Base-by-base conservation (phyloP, 2,797 vertebrate species). In the Apodemus agrarius region DNA sequence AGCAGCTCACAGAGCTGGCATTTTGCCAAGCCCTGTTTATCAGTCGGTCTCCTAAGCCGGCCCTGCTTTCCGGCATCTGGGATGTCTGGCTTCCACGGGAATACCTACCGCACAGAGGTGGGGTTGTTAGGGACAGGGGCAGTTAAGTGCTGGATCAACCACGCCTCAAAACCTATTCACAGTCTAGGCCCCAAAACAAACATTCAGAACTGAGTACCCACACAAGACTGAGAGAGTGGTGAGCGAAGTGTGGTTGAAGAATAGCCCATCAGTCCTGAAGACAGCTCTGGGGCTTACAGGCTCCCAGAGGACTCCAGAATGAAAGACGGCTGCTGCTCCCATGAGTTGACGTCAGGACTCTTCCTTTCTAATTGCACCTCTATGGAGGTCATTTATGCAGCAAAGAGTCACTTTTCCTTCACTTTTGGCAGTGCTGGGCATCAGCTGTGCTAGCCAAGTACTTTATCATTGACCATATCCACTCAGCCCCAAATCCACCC, bases 321-420 rank as follows among this genome's bases (percentile, higher is more conserved):
- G 34, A 49, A 69, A 67, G 61, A 95, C 79, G 4, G 26, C 54
- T 49, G 43, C n/a, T 61, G 40, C 91, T 85, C 61, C 24, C 14
- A 7, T 9, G 59, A 92, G 13, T 59, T 79, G 83, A 61, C 37
- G 54, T 85, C 12, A n/a, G 52, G 43, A 3, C 37, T 54, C 76
- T 88, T 85, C 63, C 14, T 93, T 90, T 65, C 75, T 26, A 59
- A 43, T 69, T 85, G 40, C 13, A 80, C n/a, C 96, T 93, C 22
- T 11, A 75, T 22, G 59, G 72, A 81, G 19, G 72, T 80, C 69
- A 49, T 74, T 75, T 65, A 57, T 12, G 69, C n/a, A 14, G 57
- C 72, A 46, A 34, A 49, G 63, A 92, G 49, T n/a, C 21, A 59
- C 52, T 17, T 37, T n/a, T 17, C 75, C 26, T 21, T 22, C 34